These are phyloP conservation scores for Ispidina lecontei DNA, from an alignment of 2,797 vertebrate species.

Conservation along the genomic window DNA sequence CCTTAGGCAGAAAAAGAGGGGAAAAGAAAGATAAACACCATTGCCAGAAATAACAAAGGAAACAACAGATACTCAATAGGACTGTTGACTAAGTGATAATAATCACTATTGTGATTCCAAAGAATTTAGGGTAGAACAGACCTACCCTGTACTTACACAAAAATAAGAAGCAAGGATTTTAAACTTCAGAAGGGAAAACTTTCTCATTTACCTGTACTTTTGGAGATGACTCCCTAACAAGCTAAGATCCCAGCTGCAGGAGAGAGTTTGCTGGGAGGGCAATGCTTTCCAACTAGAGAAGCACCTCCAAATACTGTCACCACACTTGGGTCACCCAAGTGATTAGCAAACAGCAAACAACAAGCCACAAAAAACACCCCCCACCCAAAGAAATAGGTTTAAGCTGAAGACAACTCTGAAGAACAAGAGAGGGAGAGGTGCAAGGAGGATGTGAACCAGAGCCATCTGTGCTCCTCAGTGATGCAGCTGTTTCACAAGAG, in stretches of 20 bases:
- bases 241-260: background rate
- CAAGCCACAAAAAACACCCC: background rate
- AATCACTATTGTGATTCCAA: background rate
- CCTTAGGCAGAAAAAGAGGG: background rate
- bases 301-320: background rate
- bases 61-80: fast-evolving
- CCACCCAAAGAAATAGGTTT: background rate
- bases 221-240: background rate
- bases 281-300: background rate
- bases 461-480: background rate
- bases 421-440: background rate
- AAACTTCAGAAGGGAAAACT: background rate
- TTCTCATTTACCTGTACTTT: background rate
- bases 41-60: background rate
- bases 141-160: background rate
- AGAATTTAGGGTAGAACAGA: background rate
- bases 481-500: background rate
- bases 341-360: background rate
- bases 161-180: background rate
- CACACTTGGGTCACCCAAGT: background rate
- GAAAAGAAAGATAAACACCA: background rate
- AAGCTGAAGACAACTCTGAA: background rate
- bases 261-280: background rate
- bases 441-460: background rate
- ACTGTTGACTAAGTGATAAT: background rate